Conservation (phyloP, 2,888 invertebrate genomes). For the Plemyria rubiginata region DNA sequence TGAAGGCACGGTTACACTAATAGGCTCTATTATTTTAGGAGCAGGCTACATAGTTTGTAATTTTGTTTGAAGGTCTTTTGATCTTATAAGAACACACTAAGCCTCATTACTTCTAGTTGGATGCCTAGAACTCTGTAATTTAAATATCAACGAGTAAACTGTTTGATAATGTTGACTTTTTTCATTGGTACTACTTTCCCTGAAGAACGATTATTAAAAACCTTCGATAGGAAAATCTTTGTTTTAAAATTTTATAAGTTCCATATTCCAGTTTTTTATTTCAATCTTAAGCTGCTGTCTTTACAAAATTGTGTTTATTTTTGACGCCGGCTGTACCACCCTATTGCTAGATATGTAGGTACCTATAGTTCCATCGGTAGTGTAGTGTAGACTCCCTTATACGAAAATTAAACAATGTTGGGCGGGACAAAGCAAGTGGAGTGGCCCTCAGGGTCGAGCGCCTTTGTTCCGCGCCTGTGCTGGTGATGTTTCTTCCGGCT, state of each 20-base stretch:
- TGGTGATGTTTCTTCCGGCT: constrained; percentile 63
- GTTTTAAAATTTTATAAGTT: too few relatives aligned
- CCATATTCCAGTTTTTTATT: too few relatives aligned
- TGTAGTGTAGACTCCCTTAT: constrained; percentile 25
- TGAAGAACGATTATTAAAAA: too few relatives aligned
- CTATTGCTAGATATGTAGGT: constrained; percentile 3
- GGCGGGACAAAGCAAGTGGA: constrained; percentile 71
- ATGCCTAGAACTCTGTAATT: too few relatives aligned
- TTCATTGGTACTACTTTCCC: too few relatives aligned
- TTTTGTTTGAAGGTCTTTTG: background rate
- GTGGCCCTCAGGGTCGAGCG: constrained; percentile 60
- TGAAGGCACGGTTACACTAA: constrained; percentile 5
- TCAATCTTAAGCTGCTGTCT: too few relatives aligned
- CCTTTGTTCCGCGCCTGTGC: constrained; percentile 69
- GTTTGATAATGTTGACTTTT: too few relatives aligned
- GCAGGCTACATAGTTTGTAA: background rate
- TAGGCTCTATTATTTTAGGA: background rate
- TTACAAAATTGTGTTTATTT: too few relatives aligned
- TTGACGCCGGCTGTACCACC: background rate
- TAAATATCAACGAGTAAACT: too few relatives aligned
- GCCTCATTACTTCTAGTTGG: too few relatives aligned
- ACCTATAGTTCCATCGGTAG: constrained; percentile 7
- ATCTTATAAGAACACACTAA: background rate
- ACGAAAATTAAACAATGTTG: constrained; percentile 74
- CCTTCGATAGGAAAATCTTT: too few relatives aligned